Evolutionary conservation across 53 echinoderm and acorn worm genomes (phyloP), one percentile per base, ranked within the genome.

Genomic region (Paelopatides confundens): DNA sequence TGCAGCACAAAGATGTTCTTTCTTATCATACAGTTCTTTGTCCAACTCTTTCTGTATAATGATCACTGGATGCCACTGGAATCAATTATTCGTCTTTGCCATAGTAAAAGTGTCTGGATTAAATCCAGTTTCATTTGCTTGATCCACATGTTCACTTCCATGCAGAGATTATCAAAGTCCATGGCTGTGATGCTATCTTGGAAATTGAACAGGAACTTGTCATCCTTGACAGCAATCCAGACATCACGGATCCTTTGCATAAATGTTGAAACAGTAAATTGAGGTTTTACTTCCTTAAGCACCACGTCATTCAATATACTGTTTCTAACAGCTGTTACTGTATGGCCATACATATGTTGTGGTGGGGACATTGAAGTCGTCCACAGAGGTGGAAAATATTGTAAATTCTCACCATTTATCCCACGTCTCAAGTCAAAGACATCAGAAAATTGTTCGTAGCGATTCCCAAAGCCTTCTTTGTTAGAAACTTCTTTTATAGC

Each of bases 111-210:
- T 5, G 24, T 69, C 10, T 69, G 21, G 23, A 18, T 18, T 21
- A 71, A 26, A 4, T 40, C 71, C 18, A 71, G 21, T 43, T 43
- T 71, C 71, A 71, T 71, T 14, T 40, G 14, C 3, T 13, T 71
- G n/a, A 71, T 2, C 21, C 28, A 26, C 5, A 26, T 23, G 18
- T 43, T 71, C 2, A 71, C 39, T 53, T 79, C 79, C 79, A 79
- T 79, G 17, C 51, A 79, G 40, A 79, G 33, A 29, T 26, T 79
- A 33, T 79, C 48, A 31, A 52, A 79, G 7, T 79, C 51, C 14
- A 79, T 21, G 21, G 79, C 79, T 54, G 50, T 54, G 3, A 79
- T 79, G n/a, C 79, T 79, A 15, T 79, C 54, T 26, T 79, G 79
- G 15, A 79, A 79, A 33, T 54, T 79, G 54, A 79, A 79, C 34